Evolutionary conservation across 2,113 vertebrate genomes (phyloP).

Genomic region (Falcunculus frontatus): DNA sequence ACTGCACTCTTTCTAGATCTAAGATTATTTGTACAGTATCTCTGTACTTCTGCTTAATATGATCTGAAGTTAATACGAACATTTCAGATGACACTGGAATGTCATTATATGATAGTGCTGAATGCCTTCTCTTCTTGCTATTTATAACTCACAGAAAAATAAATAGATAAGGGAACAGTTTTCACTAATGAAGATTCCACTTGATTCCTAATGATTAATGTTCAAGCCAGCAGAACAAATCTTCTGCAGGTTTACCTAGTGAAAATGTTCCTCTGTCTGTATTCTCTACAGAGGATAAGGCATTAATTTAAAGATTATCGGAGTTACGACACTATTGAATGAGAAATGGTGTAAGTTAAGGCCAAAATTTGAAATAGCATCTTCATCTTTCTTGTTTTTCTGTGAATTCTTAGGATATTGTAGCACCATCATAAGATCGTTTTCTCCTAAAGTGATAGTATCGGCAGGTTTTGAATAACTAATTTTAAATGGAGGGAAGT

Average conservation of each 20-base stretch:
- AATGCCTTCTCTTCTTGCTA: neutral
- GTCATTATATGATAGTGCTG: too few species aligned
- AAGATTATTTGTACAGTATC: neutral
- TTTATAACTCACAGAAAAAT: neutral
- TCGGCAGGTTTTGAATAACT: neutral
- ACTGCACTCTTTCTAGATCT: neutral
- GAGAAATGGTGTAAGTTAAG: neutral
- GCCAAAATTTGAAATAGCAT: neutral
- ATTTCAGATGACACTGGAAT: neutral
- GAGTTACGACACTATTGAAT: neutral
- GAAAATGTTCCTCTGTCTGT: neutral
- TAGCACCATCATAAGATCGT: neutral
- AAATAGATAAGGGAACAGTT: neutral
- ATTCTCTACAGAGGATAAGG: neutral
- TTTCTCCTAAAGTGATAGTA: neutral
- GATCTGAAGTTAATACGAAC: neutral
- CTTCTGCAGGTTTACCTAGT: neutral
- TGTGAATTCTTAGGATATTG: neutral
- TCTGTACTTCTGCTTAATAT: neutral
- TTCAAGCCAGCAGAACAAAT: neutral
- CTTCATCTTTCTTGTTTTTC: neutral
- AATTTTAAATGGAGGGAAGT: neutral
- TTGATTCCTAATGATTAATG: neutral
- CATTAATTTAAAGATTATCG: neutral
- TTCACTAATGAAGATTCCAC: neutral